phyloP scores from a whole-genome alignment of 2,797 vertebrate species.

The Anableps anableps region DNA sequence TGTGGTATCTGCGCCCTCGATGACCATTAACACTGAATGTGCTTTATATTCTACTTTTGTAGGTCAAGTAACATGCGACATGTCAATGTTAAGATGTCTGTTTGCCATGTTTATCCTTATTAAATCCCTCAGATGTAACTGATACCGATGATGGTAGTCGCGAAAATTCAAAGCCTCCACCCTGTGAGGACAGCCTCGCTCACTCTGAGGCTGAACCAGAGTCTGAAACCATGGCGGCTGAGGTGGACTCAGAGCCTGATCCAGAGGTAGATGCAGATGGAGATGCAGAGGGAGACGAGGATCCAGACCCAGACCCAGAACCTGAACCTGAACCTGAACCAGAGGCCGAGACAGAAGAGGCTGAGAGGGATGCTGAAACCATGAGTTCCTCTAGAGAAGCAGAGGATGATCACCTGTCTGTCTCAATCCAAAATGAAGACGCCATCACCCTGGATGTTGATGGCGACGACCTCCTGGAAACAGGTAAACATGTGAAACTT shows the following conservation, averaged over 20 bases:
- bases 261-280: slow-evolving; percentile 45
- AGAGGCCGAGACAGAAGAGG: slow-evolving; percentile 83
- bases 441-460: slow-evolving; percentile 99
- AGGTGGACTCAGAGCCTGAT: slow-evolving; percentile 64
- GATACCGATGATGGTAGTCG: slow-evolving; percentile 99
- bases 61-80: slow-evolving; percentile 92
- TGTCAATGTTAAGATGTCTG: slow-evolving; percentile 96
- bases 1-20: slow-evolving; percentile 92
- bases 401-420: slow-evolving; percentile 98
- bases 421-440: slow-evolving; percentile 99
- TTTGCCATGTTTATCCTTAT: slow-evolving; percentile 99
- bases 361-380: slow-evolving; percentile 90
- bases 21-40: slow-evolving; percentile 95
- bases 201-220: slow-evolving; percentile 79
- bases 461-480: slow-evolving; percentile 99
- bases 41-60: slow-evolving; percentile 93
- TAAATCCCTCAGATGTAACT: slow-evolving; percentile 99
- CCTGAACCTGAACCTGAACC: slow-evolving; percentile 61
- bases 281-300: slow-evolving; percentile 31
- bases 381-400: slow-evolving; percentile 92
- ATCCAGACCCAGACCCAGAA: slow-evolving; percentile 59
- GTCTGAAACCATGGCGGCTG: slow-evolving; percentile 54
- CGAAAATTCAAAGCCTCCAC: slow-evolving; percentile 97
- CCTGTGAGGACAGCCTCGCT: slow-evolving; percentile 91
- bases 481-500: slow-evolving; percentile 99